Base-by-base conservation (phyloP, 2,113 vertebrate species). In the Isichthys henryi region DNA sequence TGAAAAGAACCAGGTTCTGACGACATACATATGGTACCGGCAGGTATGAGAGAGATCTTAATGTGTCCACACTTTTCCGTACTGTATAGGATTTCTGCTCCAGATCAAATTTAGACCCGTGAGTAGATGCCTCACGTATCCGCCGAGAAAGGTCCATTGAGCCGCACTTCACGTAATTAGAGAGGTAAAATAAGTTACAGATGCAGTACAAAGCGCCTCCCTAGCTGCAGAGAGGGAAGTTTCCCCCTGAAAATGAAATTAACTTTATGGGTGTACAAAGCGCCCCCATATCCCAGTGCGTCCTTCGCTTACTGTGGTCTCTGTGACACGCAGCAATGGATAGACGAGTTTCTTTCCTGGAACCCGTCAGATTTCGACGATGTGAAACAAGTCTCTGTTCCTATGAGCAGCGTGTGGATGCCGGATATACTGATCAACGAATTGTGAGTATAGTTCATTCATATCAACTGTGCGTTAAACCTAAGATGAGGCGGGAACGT, bases 401-500 rank as follows among this genome's bases (percentile, higher is more conserved):
- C 97, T 0, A 96, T 95, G 0, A 96, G 97, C 43, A 98, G 97
- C 88, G 94, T 99, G 90, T 99, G 98, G 98, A 96, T 98, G 82
- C 98, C 98, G 0, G 98, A 99, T 93, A 99, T 99, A 92, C 96
- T 99, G 93, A 99, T 99, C 95, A 99, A 99, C 0, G 98, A 99
- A 92, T 99, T 99, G 98, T 99, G 95, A 97, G 98, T 96, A 17
- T 1, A 86, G 7, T 62, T n/a, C n/a, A 17, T 66, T 84, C 39
- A 43, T 23, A 46, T 43, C 8, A 56, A 39, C 31, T 23, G 0
- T 39, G 39, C 1, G 39, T 39, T 39, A 39, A 39, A 39, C 39
- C 39, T 39, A 39, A 39, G 39, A 39, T 39, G 39, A 39, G 39
- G 39, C 39, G 39, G 39, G 39, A 39, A 39, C 39, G 1, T 39